Evolutionary conservation across 1,140 invertebrate species (phyloP), one percentile per base, ranked within the genome.

Genomic region (Gryon sp.): DNA sequence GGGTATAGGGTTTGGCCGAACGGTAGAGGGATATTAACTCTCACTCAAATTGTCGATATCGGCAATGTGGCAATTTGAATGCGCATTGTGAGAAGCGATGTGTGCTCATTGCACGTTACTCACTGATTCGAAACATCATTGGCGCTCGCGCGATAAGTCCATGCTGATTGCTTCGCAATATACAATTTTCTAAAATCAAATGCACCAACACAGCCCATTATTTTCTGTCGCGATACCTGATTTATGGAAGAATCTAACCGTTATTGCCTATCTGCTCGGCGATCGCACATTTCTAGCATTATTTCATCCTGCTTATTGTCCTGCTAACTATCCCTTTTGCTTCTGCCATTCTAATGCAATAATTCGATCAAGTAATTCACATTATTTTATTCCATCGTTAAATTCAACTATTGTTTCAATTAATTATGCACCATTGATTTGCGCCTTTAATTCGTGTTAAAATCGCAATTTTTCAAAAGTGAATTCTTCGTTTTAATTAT

Each of bases 51-150:
- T 68, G 62, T 68, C 62, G 62, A 75, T 75, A 75, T 66, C 34
- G 62, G 53, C 55, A 55, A 60, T 66, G 72, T 68, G 62, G 62
- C 53, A 60, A 62, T 66, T 75, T 55, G 45, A 53, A 75, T 75
- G 55, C 55, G 55, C 24, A 75, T 75, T 75, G 62, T 68, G 46
- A 46, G 45, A 45, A 40, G 36, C 43, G 52, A 30, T 41, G 18
- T 38, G 40, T 30, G 52, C 22, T 52, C 19, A 53, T 18, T 52
- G 38, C 16, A 52, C 52, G 28, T 52, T 57, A 26, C 24, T 50
- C 18, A 8, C 11, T 28, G 60, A 65, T 59, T 73, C 53, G 53
- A 28, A 75, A 62, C 46, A 59, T 41, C 53, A 52, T 32, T 48
- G 48, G 16, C 22, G 1, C 19, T 16, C 34, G 36, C 41, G 20